phyloP scores from a whole-genome alignment of 2,888 invertebrate species.

The Watsonalla cultraria region DNA sequence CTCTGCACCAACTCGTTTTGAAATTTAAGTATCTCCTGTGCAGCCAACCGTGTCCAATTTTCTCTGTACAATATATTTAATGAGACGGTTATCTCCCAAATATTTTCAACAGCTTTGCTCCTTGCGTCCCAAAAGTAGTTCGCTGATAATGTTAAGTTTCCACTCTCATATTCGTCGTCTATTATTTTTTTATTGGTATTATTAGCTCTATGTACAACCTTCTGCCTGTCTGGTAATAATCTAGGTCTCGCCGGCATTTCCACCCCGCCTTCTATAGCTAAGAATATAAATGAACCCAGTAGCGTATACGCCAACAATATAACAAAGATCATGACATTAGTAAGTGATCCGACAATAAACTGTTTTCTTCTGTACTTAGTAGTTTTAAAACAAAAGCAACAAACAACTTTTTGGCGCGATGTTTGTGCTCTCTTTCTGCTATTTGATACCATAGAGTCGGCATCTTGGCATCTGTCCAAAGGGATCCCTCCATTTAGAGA shows the following conservation, averaged over 20 bases:
- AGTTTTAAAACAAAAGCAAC: conserved; percentile 77
- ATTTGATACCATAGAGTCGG: conserved; percentile 70
- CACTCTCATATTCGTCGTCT: conserved; percentile 63
- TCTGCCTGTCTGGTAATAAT: conserved; percentile 71
- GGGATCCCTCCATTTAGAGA: conserved; percentile 72
- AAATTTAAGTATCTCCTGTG: conserved; percentile 87
- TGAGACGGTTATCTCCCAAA: conserved; percentile 94
- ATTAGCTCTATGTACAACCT: conserved; percentile 72
- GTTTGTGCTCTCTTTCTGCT: conserved; percentile 71
- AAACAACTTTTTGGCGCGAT: conserved; percentile 72
- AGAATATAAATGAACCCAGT: conserved; percentile 88
- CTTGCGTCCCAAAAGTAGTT: conserved; percentile 75
- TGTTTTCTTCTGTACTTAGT: conserved; percentile 77
- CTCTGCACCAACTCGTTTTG: conserved; percentile 90
- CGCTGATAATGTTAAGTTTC: conserved; percentile 62
- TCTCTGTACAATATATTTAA: conserved; percentile 92
- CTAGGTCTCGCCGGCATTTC: conserved; percentile 74
- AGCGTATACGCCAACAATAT: conserved; percentile 89
- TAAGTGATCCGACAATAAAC: conserved; percentile 85
- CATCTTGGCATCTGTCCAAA: conserved; percentile 77
- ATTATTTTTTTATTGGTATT: conserved; percentile 53
- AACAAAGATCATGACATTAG: conserved; percentile 90
- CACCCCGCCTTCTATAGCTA: conserved; percentile 88
- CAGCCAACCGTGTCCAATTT: conserved; percentile 92
- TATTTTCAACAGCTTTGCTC: conserved; percentile 87